These are phyloP conservation scores for Dicrostonyx torquatus DNA, from an alignment of 2,797 vertebrate genomes.

Conservation along the genomic window DNA sequence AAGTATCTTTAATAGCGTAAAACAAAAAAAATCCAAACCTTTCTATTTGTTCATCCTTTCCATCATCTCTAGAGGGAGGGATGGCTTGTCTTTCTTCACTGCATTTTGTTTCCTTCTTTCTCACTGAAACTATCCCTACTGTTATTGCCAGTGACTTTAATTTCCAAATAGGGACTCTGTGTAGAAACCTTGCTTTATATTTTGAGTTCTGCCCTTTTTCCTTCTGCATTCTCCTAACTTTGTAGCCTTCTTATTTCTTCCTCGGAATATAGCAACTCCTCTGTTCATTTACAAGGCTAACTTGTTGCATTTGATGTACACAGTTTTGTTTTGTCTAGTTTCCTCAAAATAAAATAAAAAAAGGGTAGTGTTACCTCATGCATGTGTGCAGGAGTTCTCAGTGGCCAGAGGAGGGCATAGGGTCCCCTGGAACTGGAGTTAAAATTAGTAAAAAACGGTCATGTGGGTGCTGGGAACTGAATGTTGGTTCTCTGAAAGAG, in stretches of 20 bases:
- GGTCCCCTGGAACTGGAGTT: background rate
- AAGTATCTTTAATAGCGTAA: conserved; percentile 15
- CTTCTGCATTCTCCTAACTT: background rate
- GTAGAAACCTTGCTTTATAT: background rate
- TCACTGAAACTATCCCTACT: background rate
- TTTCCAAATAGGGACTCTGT: background rate
- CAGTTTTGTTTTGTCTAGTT: conserved; percentile 17
- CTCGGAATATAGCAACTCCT: background rate
- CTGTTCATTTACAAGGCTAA: conserved; percentile 43
- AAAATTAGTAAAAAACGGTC: background rate
- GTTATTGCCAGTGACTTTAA: conserved; percentile 37
- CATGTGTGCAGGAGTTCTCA: background rate
- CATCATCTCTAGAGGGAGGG: background rate
- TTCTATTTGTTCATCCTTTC: background rate
- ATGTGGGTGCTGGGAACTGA: background rate
- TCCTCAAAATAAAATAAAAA: background rate
- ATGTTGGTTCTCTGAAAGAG: background rate
- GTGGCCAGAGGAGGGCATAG: background rate
- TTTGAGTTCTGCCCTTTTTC: background rate
- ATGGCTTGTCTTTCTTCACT: background rate
- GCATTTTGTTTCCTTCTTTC: conserved; percentile 39
- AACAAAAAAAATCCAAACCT: background rate
- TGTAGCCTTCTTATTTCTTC: background rate
- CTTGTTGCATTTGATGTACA: conserved; percentile 41
- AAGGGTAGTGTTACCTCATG: background rate